These are phyloP conservation scores for Brassicogethes aeneus DNA, from an alignment of 2,888 invertebrate species.

Conservation along the genomic window DNA sequence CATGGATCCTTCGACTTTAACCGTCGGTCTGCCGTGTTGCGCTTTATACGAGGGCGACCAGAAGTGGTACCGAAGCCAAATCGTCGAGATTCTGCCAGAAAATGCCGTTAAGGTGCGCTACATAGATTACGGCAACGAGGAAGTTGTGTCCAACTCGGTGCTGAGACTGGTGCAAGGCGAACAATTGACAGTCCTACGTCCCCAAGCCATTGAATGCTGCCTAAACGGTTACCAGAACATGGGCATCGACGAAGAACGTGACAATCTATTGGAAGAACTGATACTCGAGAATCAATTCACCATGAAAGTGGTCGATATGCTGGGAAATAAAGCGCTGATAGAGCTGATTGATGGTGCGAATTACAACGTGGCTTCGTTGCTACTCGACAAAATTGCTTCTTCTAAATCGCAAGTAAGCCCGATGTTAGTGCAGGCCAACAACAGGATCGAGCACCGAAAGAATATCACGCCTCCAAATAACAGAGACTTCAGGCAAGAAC, in stretches of 20 bases:
- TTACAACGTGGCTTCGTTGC: slow-evolving; percentile 35
- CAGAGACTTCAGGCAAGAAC: slow-evolving; percentile 9
- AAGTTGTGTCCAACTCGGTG: slow-evolving; percentile 53
- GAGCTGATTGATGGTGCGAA: slow-evolving; percentile 49
- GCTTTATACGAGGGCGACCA: slow-evolving; percentile 73
- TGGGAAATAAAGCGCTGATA: slow-evolving; percentile 49
- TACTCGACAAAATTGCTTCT: slow-evolving; percentile 34
- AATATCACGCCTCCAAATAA: slow-evolving; percentile 2
- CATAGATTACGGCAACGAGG: slow-evolving; percentile 94
- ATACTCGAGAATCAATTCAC: slow-evolving; percentile 55
- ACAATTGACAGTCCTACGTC: slow-evolving; percentile 51
- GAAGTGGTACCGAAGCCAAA: slow-evolving; percentile 86
- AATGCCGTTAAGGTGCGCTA: slow-evolving; percentile 56
- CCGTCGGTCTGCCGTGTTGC: slow-evolving; percentile 58
- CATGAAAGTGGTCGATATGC: slow-evolving; percentile 49
- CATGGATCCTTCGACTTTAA: slow-evolving; percentile 33
- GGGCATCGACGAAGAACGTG: slow-evolving; percentile 47
- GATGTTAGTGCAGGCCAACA: slow-evolving; percentile 33
- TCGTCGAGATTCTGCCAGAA: slow-evolving; percentile 42
- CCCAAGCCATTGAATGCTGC: slow-evolving; percentile 70
- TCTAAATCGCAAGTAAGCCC: slow-evolving; percentile 33
- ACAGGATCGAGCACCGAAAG: slow-evolving; percentile 31
- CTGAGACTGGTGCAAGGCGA: slow-evolving; percentile 57
- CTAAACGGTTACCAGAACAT: slow-evolving; percentile 56
- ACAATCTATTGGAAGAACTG: slow-evolving; percentile 57